Conservation (phyloP, 2,888 invertebrate genomes). For the Aleiodes alternator region DNA sequence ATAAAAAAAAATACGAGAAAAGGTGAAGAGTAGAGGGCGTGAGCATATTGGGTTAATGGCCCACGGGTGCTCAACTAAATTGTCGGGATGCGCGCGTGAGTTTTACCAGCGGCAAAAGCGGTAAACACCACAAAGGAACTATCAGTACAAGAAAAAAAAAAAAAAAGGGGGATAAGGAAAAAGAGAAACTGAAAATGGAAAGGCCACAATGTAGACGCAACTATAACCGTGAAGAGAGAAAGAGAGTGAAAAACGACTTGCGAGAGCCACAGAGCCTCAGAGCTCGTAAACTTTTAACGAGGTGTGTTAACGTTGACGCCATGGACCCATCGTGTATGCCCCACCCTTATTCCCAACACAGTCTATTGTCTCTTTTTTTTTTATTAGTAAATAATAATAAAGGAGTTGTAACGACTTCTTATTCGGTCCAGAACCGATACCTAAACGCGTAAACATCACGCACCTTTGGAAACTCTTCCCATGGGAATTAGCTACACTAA, state of each 20-base stretch:
- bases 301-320: constrained; percentile 47
- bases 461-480: constrained; percentile 43
- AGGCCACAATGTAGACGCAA: constrained; percentile 28
- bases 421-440: constrained; percentile 48
- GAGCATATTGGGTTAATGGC: constrained; percentile 38
- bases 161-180: constrained; percentile 7
- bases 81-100: constrained; percentile 42
- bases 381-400: constrained; percentile 49
- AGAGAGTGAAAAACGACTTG: constrained; percentile 23
- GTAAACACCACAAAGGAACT: constrained; percentile 31
- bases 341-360: constrained; percentile 38
- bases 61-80: constrained; percentile 41
- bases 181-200: constrained; percentile 16
- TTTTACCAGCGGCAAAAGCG: constrained; percentile 16
- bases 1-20: constrained; percentile 34
- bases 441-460: constrained; percentile 59
- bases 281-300: constrained; percentile 60
- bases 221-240: constrained; percentile 27
- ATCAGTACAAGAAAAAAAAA: constrained; percentile 28
- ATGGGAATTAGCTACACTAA: no score
- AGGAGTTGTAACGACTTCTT: constrained; percentile 44
- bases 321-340: constrained; percentile 39
- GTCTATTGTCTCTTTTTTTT: constrained; percentile 54
- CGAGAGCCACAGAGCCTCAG: constrained; percentile 47
- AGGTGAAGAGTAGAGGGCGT: constrained; percentile 42